These are phyloP conservation scores for Takifugu flavidus DNA, from an alignment of 2,113 vertebrate species.

Conservation along the genomic window DNA sequence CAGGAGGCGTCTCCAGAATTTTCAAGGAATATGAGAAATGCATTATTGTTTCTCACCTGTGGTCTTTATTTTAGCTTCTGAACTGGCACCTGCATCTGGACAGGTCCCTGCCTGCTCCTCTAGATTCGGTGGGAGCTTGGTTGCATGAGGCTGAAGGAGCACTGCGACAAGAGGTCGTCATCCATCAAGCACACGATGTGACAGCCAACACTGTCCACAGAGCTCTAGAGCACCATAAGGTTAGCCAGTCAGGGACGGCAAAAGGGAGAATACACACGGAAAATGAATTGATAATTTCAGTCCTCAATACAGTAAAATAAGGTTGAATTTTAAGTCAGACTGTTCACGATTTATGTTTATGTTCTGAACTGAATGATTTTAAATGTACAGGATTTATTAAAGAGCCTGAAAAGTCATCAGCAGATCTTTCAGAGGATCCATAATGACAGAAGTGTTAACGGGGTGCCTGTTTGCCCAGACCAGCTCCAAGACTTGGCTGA, in stretches of 20 bases:
- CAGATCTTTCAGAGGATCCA: conserved; percentile 92
- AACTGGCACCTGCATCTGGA: conserved; percentile 93
- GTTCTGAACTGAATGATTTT: conserved; percentile 29
- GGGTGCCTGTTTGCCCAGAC: conserved; percentile 86
- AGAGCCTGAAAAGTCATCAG: conserved; percentile 87
- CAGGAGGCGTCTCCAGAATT: background rate
- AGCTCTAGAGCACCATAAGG: conserved; percentile 91
- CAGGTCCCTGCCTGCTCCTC: conserved; percentile 86
- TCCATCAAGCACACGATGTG: conserved; percentile 87
- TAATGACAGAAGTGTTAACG: conserved; percentile 86
- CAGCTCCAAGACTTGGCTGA: conserved; percentile 96
- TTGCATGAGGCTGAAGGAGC: conserved; percentile 87
- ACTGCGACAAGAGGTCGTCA: conserved; percentile 82
- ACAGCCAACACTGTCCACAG: conserved; percentile 84
- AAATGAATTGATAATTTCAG: too few species aligned
- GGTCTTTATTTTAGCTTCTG: conserved; percentile 76
- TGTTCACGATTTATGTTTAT: background rate
- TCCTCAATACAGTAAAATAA: too few species aligned
- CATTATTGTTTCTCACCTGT: background rate
- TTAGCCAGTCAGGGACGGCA: conserved; percentile 40
- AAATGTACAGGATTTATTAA: conserved; percentile 84
- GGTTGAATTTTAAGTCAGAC: too few species aligned
- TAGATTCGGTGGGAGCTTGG: conserved; percentile 90
- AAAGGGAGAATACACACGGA: too few species aligned
- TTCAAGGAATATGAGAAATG: too few species aligned